phyloP scores from a whole-genome alignment of 2,888 invertebrate genomes.

The Nezara viridula region DNA sequence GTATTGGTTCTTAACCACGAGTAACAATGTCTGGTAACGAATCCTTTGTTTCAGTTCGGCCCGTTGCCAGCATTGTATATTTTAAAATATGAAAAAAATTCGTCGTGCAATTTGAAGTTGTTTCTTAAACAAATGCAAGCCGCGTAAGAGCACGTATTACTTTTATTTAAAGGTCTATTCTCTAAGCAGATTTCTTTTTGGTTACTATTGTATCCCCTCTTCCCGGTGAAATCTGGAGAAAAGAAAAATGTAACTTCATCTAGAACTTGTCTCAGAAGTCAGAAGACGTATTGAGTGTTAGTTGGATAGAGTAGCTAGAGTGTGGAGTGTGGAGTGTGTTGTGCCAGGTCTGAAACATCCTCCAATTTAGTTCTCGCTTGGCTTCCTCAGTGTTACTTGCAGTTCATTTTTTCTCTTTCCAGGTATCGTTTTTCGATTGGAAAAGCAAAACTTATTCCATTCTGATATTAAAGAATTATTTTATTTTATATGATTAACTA shows the following conservation, averaged over 20 bases:
- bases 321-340: background rate
- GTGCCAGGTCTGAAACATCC: background rate
- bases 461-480: background rate
- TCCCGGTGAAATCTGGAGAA: slow-evolving; percentile 42
- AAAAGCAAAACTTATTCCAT: background rate
- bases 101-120: slow-evolving; percentile 17
- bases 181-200: slow-evolving; percentile 34
- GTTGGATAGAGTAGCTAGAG: too few relatives aligned
- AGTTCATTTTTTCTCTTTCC: background rate
- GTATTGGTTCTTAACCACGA: background rate
- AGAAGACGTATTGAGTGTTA: slow-evolving; percentile 24
- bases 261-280: slow-evolving; percentile 37
- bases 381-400: background rate
- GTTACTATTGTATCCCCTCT: slow-evolving; percentile 1
- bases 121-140: slow-evolving; percentile 15
- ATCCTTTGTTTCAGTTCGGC: slow-evolving; percentile 19
- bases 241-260: slow-evolving; percentile 43
- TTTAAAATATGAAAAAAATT: slow-evolving; percentile 38
- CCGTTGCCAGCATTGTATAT: slow-evolving; percentile 5
- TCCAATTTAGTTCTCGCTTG: background rate
- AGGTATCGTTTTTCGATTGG: background rate
- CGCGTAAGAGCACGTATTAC: slow-evolving; percentile 25
- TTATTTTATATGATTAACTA: background rate
- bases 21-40: slow-evolving; percentile 28
- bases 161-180: slow-evolving; percentile 44